phyloP scores from a whole-genome alignment of 2,888 invertebrate species.

The Pegoplata infirma region DNA sequence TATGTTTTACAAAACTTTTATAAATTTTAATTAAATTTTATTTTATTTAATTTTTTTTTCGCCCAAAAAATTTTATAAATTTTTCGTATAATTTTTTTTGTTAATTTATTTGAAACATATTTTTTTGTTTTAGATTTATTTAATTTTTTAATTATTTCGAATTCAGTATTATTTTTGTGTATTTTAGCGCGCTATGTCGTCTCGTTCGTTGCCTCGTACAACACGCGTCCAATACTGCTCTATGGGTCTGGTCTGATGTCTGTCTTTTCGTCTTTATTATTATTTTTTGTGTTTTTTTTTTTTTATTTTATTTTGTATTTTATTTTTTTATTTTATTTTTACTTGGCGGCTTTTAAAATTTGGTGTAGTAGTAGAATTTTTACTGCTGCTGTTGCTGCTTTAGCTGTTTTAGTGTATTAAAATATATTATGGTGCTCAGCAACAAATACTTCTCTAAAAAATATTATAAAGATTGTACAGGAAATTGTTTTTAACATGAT shows the following conservation, averaged over 20 bases:
- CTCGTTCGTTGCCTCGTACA: conserved; percentile 61
- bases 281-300: too few relatives aligned
- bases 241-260: conserved; percentile 60
- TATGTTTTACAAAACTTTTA: too few relatives aligned
- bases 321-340: conserved; percentile 47
- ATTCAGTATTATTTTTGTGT: conserved; percentile 27
- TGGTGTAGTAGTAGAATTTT: conserved; percentile 57
- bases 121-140: not conserved
- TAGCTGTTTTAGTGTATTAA: conserved; percentile 45
- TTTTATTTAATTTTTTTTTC: not conserved
- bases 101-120: conserved; percentile 24
- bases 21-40: conserved; percentile 1
- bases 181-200: conserved; percentile 61
- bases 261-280: conserved; percentile 59
- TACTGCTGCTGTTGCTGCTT: conserved; percentile 46
- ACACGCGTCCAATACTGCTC: conserved; percentile 63
- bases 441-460: conserved; percentile 52
- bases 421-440: conserved; percentile 50
- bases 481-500: not conserved
- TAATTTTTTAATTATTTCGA: conserved; percentile 19
- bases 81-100: not conserved
- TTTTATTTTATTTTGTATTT: too few relatives aligned
- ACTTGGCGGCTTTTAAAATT: conserved; percentile 60
- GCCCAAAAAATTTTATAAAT: not conserved
- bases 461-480: not conserved